phyloP scores from a whole-genome alignment of 1,140 invertebrate species.

The Zophobas morio region DNA sequence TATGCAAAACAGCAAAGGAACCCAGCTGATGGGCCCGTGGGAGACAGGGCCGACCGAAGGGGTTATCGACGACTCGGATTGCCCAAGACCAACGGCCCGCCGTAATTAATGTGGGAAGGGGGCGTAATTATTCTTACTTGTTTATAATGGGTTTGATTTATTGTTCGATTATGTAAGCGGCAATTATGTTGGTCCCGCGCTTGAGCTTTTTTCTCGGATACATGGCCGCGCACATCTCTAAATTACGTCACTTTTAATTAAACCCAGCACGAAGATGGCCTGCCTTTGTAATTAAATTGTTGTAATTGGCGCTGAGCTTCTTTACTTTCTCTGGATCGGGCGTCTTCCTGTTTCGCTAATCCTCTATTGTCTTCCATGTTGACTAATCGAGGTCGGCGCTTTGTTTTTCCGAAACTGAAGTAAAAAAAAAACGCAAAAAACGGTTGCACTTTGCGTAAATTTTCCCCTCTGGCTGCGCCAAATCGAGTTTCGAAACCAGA shows the following conservation, averaged over 20 bases:
- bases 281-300: slow-evolving; percentile 32
- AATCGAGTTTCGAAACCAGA: slow-evolving; percentile 4
- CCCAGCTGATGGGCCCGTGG: slow-evolving; percentile 47
- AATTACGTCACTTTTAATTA: slow-evolving; percentile 35
- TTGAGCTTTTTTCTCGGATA: slow-evolving; percentile 1
- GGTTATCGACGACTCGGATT: slow-evolving; percentile 27
- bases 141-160: slow-evolving; percentile 24
- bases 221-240: slow-evolving; percentile 1
- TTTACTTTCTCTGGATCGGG: neutral
- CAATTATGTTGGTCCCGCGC: slow-evolving; percentile 13
- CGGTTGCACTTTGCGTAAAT: no score
- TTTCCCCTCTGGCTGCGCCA: no score
- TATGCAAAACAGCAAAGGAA: slow-evolving; percentile 43
- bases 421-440: no score
- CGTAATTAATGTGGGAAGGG: slow-evolving; percentile 33
- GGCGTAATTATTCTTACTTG: slow-evolving; percentile 40
- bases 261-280: slow-evolving; percentile 12
- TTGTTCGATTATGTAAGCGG: slow-evolving; percentile 22
- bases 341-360: no score
- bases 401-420: no score
- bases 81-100: neutral
- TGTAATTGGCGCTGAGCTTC: neutral
- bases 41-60: slow-evolving; percentile 7
- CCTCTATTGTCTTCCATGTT: no score
- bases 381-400: no score